Conservation (phyloP, 2,113 vertebrate species). For the Pedionomus torquatus region DNA sequence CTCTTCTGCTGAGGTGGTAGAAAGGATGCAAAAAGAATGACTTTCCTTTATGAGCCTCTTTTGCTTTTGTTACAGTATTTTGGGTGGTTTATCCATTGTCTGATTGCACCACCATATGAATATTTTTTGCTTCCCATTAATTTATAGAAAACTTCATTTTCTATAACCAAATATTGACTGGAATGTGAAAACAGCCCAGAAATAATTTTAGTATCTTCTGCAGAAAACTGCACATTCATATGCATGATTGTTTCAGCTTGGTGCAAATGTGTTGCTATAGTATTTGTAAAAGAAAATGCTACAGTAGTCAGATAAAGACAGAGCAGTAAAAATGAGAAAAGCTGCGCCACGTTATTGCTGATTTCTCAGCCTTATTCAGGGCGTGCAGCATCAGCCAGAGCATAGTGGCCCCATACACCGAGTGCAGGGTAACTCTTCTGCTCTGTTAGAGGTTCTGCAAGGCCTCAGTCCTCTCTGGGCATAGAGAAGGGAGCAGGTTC, state of each 20-base stretch:
- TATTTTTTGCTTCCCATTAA: not conserved
- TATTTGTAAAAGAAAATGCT: not conserved
- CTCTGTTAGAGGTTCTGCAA: not conserved
- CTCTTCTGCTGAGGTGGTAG: not conserved
- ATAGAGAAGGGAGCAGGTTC: not conserved
- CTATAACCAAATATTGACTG: not conserved
- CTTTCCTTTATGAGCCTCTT: not conserved
- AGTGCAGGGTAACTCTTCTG: not conserved
- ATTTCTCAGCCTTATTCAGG: not conserved
- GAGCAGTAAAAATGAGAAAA: not conserved
- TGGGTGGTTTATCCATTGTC: not conserved
- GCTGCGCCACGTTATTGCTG: not conserved
- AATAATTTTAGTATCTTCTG: not conserved
- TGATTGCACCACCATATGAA: not conserved
- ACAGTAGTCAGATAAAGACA: not conserved
- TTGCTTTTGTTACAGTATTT: not conserved
- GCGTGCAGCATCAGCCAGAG: not conserved
- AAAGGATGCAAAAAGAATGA: not conserved
- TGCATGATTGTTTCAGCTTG: not conserved
- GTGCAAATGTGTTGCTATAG: not conserved
- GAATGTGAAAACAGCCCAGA: not conserved
- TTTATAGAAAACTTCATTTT: not conserved
- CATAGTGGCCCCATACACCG: fast-evolving
- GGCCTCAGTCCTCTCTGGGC: not conserved
- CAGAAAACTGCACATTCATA: not conserved